Conservation (phyloP, 2,113 vertebrate species). For the Scartelaos histophorus region DNA sequence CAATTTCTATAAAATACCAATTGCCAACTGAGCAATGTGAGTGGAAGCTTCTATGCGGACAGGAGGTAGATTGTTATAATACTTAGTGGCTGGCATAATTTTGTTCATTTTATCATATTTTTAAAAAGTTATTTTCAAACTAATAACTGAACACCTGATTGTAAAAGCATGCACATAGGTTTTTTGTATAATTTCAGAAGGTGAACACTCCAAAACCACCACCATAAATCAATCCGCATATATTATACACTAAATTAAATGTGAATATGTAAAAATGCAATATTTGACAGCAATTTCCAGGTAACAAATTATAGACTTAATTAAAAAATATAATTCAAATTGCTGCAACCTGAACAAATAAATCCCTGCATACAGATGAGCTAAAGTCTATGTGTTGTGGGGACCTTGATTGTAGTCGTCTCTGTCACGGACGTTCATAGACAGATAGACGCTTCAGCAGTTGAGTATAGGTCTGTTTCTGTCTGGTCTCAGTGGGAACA, state of each 20-base stretch:
- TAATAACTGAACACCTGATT: neutral
- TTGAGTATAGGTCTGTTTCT: slow-evolving; percentile 68
- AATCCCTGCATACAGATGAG: neutral
- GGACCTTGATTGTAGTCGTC: neutral
- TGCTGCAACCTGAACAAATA: neutral
- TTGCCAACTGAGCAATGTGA: neutral
- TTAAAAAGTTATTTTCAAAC: neutral
- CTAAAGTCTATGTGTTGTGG: neutral
- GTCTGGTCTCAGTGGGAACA: slow-evolving; percentile 65
- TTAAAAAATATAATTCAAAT: neutral
- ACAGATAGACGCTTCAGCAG: slow-evolving; percentile 46
- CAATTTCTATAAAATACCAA: slow-evolving; percentile 1
- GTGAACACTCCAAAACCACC: neutral
- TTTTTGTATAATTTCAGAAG: neutral
- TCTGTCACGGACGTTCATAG: neutral
- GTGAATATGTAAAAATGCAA: neutral
- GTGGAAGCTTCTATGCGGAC: neutral
- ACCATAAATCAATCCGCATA: slow-evolving; percentile 6
- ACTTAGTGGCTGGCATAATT: slow-evolving; percentile 10
- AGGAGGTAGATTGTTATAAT: slow-evolving; percentile 49
- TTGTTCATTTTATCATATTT: slow-evolving; percentile 1
- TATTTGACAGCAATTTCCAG: slow-evolving; percentile 10
- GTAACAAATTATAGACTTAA: neutral
- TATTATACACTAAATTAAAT: slow-evolving; percentile 7
- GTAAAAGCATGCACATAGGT: neutral